Evolutionary conservation across 2,113 vertebrate genomes (phyloP), one percentile per base, ranked within the genome.

Genomic region (Mastomys natalensis): DNA sequence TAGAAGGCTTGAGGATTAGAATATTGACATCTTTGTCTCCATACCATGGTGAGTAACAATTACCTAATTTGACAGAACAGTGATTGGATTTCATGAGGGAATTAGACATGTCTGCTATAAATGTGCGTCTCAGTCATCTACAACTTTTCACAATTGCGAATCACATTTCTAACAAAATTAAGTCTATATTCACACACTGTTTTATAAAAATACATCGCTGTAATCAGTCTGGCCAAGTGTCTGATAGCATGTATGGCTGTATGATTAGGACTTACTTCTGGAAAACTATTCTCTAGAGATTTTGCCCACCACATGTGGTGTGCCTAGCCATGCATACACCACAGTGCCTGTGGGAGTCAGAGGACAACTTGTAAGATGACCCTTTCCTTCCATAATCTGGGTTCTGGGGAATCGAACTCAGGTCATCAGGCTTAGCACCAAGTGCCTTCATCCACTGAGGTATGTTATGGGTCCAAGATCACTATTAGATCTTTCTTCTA

Each of bases 401-500:
- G 40, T 17, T 17, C 40, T 45, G 26, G 15, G 16, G 40, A 40
- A 11, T 34, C 22, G 11, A 85, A 64, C 24, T 62, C 26, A 66
- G 40, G 40, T 64, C 26, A 62, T 48, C 15, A 45, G 60, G 58
- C 60, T 45, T 85, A 19, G 24, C 16, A 45, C 43, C 8, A 68
- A 68, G 43, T 37, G 10, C 11, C 43, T 70, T 87, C 34, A 51
- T 48, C 43, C 45, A 51, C 43, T 37, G 45, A 68, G 84, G 43
- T 34, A 51, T 45, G 26, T 51, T 68, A 48, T 13, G 4, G 43
- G 8, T 31, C 60, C 26, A 64, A 31, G 24, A 43, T 19, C 16
- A 76, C 4, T 29, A 26, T 53, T 55, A 43, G 91, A 96, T 53
- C 19, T 78, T 94, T 10, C 15, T 94, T 95, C 64, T 72, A 81